Evolutionary conservation across 2,888 invertebrate genomes (phyloP).

Genomic region (Zaprionus obscuricornis): DNA sequence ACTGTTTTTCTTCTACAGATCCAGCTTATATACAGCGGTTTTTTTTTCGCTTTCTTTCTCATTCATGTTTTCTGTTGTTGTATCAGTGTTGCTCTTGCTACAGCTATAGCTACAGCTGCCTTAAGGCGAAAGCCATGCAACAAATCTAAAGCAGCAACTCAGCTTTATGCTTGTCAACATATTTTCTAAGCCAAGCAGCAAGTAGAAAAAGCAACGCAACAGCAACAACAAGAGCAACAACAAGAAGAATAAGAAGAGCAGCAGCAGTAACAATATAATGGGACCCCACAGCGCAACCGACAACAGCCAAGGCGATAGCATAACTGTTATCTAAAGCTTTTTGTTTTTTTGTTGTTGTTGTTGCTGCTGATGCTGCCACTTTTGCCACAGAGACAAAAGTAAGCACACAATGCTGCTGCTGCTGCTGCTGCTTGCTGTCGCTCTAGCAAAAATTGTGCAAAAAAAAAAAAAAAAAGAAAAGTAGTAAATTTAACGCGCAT

Average conservation of each 20-base stretch:
- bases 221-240: constrained; percentile 32
- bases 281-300: constrained; percentile 40
- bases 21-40: too few species aligned
- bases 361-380: constrained; percentile 20
- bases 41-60: too few species aligned
- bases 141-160: constrained; percentile 45
- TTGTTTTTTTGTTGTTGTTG: constrained; percentile 13
- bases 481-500: constrained; percentile 76
- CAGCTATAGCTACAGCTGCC: too few species aligned
- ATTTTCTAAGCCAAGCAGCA: constrained; percentile 70
- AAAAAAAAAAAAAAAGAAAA: too few species aligned
- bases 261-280: constrained; percentile 59
- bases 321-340: constrained; percentile 76
- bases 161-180: constrained; percentile 74
- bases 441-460: too few species aligned
- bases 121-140: too few species aligned
- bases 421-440: too few species aligned
- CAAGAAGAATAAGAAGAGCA: too few species aligned
- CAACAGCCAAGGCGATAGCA: constrained; percentile 56
- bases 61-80: too few species aligned
- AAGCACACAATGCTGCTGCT: too few species aligned
- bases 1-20: not conserved
- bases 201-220: too few species aligned
- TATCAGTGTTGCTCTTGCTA: too few species aligned
- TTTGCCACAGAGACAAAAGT: constrained; percentile 12